Evolutionary conservation across 53 echinoderm and acorn worm genomes (phyloP), one percentile per base, ranked within the genome.

Genomic region (Arbacia lixula): DNA sequence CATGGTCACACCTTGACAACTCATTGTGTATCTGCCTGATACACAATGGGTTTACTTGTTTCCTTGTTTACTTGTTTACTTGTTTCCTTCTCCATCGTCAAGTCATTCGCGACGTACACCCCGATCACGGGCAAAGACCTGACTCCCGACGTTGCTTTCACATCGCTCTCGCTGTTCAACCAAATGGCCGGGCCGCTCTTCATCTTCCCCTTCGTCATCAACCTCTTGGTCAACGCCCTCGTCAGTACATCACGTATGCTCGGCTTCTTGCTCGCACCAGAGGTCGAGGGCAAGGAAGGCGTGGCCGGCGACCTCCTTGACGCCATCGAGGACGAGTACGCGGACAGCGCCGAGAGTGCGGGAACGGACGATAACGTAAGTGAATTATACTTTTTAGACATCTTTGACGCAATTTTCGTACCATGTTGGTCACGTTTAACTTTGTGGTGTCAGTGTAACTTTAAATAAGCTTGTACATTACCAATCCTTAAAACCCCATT

Each of bases 141-240:
- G 35, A 95, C 95, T 14, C 95, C 95, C 25, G 92, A 90, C 16
- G 76, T 95, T 2, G 95, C 92, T 20, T 91, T 91, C 82, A 58
- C 91, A 37, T 85, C 88, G 1, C 68, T 91, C 37, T 63, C 91
- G 22, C 81, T 91, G 72, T 91, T 91, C 82, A 85, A 88, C 53
- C 88, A 85, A 12, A 85, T 91, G 28, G 85, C 71, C 41, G 88
- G 85, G n/a, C 88, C 91, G 16, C 67, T 91, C 61, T 88, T 85
- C 80, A 39, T 85, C 36, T 85, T 91, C 26, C 91, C 91, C 36
- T 57, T 82, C 53, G 66, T 85, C 86, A 69, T 91, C 32, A 71
- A 71, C 39, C 24, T 54, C 26, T 62, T 80, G 12, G 82, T 88
- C 71, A 88, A 85, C 22, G 78, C 80, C 11, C 78, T 79, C 63